Base-by-base conservation (phyloP, 2,797 vertebrate genomes). In the Garrulus glandarius region DNA sequence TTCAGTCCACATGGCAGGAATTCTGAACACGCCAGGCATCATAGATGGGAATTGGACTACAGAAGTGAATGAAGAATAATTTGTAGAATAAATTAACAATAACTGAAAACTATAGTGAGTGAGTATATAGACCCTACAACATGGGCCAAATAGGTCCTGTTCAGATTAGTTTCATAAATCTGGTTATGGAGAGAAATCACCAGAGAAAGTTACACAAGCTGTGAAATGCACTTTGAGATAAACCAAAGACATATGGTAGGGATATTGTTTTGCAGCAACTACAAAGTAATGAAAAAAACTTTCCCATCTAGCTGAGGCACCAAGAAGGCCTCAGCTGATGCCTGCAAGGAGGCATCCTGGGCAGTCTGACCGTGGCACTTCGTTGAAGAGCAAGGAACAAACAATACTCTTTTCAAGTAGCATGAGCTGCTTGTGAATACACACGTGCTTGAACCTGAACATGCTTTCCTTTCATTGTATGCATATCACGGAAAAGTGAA, bases 151-250 rank as follows among this genome's bases (percentile, higher is more conserved):
- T 5, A 44, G 59, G 15, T 96, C 59, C 63, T 19, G 13, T 39
- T 81, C 37, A 64, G 41, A 83, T 68, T 43, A 68, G 39, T 76
- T 93, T 75, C 2, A 5, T 34, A 79, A 83, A 74, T 74, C 64
- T 56, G 36, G 15, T 78, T 92, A 68, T 14, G 20, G 63, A 65
- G 11, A 81, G 63, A 82, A 93, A 92, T 43, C 41, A 86, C 23
- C 32, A 76, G 29, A 65, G 37, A 69, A 85, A 56, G 44, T 88
- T 90, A 67, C 15, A 53, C 63, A 93, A 92, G 59, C 44, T 86
- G 50, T 74, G 70, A 88, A 86, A 91, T 41, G 32, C 21, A 84
- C 55, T 82, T 59, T 20, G 53, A 89, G 50, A 90, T 29, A 87
- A 86, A 92, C 16, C 34, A 32, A 53, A 77, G 53, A 39, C 20